Conservation (phyloP, 2,113 vertebrate genomes). For the Gnathonemus echidnorhynchus region DNA sequence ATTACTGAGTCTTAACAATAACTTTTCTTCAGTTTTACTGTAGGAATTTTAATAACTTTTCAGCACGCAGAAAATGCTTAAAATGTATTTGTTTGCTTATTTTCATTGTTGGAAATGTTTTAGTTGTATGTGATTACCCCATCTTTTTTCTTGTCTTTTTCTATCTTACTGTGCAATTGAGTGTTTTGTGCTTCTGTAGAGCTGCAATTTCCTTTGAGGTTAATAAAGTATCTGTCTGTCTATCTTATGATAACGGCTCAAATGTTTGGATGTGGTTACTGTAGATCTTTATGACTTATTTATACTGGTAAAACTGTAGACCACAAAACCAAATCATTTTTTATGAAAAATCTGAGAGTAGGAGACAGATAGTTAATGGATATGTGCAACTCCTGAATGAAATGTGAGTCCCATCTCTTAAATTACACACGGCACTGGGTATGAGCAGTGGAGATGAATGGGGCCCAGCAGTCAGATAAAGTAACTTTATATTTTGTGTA, state of each 20-base stretch:
- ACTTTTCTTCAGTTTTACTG: background rate
- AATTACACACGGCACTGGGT: constrained; percentile 17
- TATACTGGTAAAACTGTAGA: background rate
- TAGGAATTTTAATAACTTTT: background rate
- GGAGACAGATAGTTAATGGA: constrained; percentile 4
- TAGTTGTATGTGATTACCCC: background rate
- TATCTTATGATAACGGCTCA: background rate
- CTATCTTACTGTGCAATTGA: background rate
- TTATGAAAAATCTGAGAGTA: background rate
- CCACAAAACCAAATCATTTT: background rate
- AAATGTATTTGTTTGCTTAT: background rate
- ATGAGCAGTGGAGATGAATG: constrained; percentile 24
- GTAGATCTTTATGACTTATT: background rate
- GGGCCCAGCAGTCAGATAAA: constrained; percentile 15
- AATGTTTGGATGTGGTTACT: background rate
- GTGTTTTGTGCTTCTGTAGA: background rate
- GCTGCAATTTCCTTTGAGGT: background rate
- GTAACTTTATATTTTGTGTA: constrained; percentile 20
- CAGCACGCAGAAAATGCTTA: background rate
- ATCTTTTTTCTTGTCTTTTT: background rate
- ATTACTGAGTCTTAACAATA: background rate
- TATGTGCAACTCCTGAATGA: background rate
- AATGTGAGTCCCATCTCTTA: constrained; percentile 18
- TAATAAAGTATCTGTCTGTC: background rate
- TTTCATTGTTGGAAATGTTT: background rate